Base-by-base conservation (phyloP, 2,888 invertebrate genomes). In the Thera britannica region DNA sequence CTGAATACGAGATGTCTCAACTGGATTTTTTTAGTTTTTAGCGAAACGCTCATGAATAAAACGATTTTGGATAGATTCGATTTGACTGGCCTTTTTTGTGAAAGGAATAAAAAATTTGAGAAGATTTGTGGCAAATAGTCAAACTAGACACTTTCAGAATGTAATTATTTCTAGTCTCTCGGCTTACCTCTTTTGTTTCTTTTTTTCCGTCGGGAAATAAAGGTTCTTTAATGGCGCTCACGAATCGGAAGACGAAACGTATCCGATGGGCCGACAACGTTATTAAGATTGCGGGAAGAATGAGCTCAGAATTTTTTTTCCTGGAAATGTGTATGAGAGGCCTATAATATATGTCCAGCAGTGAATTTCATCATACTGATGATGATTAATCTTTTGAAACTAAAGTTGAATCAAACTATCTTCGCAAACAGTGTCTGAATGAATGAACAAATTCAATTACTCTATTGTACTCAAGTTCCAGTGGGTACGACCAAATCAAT, bases 1-100 rank as follows among this genome's bases (percentile, higher is more conserved):
- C 64, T 77, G 92, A 89, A 93, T 93, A 93, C 91, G 78, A 88
- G 90, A 92, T 85, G 87, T 84, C 23, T 23, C 87, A 80, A 80
- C 82, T 80, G 79, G 78, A 79, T 84, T 85, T 81, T 72, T 57
- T 66, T 46, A 63, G 58, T 71, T 67, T 67, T 56, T 49, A 23
- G 9, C 57, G 48, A 56, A 67, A 70, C 54, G 44, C 62, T 70
- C 73, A 70, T 71, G 72, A 73, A 75, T 73, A 83, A 83, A 79
- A 75, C 79, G 77, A 79, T 79, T 82, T 78, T 75, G 72, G 68
- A 71, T 76, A 62, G 58, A 70, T 67, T 67, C 57, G 70, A 66
- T 66, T 66, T 70, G 60, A 66, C 70, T 58, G 54, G 35, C 66
- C 54, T 58, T 67, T 23, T 58, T 49, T 60, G 54, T n/a, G 60